These are phyloP conservation scores for Passer montanus DNA, from an alignment of 2,113 vertebrate species.

Conservation along the genomic window DNA sequence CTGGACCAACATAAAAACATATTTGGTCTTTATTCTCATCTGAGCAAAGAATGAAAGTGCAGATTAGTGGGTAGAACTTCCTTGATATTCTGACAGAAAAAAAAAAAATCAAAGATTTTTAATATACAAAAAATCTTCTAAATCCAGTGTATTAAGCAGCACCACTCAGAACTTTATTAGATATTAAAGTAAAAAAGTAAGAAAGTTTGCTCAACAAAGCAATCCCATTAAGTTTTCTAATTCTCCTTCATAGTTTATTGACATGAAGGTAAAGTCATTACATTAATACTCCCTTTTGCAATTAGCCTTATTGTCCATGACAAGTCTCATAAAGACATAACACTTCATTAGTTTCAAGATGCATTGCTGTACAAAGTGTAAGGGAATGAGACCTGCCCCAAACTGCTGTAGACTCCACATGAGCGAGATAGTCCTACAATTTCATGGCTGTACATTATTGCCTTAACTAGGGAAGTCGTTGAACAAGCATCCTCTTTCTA, in stretches of 20 bases:
- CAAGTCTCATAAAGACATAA: slow-evolving; percentile 36
- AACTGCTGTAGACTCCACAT: not conserved
- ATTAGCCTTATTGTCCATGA: slow-evolving; percentile 64
- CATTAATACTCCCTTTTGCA: slow-evolving; percentile 29
- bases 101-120: not conserved
- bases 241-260: slow-evolving; percentile 52
- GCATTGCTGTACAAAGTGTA: not conserved
- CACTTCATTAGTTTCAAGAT: slow-evolving; percentile 57
- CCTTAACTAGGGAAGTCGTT: not conserved
- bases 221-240: not conserved
- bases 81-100: not conserved
- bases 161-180: not conserved
- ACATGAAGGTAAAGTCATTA: slow-evolving; percentile 32
- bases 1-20: not conserved
- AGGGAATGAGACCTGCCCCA: not conserved
- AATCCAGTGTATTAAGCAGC: not conserved
- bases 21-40: not conserved
- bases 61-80: not conserved
- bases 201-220: slow-evolving; percentile 3
- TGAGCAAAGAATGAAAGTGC: not conserved
- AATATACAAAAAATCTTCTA: not conserved
- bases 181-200: not conserved
- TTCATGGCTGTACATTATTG: not conserved
- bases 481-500: not conserved
- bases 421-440: not conserved